Base-by-base conservation (phyloP, 2,113 vertebrate species). In the Brienomyrus brachyistius region DNA sequence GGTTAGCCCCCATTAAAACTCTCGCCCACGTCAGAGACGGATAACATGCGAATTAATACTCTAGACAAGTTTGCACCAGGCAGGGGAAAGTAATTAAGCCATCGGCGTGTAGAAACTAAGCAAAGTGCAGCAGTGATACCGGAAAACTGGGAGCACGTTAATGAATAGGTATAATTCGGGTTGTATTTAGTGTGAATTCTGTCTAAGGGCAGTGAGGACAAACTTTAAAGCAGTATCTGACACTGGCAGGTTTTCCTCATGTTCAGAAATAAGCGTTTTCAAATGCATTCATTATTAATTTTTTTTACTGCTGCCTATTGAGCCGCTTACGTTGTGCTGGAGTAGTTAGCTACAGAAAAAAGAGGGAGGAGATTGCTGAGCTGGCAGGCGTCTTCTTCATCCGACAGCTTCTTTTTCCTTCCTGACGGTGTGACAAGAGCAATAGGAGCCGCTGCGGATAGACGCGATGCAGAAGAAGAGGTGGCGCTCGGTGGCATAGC, bases 281-380 rank as follows among this genome's bases (percentile, higher is more conserved):
- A 47, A 15, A 54, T 86, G 3, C n/a, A 54, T 80, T 70, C 10
- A 23, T 84, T 85, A 70, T 85, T 84, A 45, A 2, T 47, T 86
- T 86, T 48, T 86, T 86, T 50, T 86, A 70, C 62, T n/a, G 21
- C 87, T 27, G 62, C 40, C 87, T n/a, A 21, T 47, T 70, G 21
- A 47, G 40, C 47, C 62, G 88, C 27, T 77, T 52, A 9, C 62
- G 27, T 43, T 52, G 48, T 43, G 35, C 13, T 94, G 88, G 94
- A 92, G 92, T 92, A 91, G 92, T 92, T 94, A 96, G 95, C 93
- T 91, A 95, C 90, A 93, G 94, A 93, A 95, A 96, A 80, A 94
- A 95, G 94, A 93, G 93, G 94, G 94, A 93, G 93, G 94, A 93
- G 93, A 97, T 96, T 96, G 97, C 97, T 97, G 97, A 98, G 96